Evolutionary conservation across 2,797 vertebrate species (phyloP).

Genomic region (Catamblyrhynchus diadema): DNA sequence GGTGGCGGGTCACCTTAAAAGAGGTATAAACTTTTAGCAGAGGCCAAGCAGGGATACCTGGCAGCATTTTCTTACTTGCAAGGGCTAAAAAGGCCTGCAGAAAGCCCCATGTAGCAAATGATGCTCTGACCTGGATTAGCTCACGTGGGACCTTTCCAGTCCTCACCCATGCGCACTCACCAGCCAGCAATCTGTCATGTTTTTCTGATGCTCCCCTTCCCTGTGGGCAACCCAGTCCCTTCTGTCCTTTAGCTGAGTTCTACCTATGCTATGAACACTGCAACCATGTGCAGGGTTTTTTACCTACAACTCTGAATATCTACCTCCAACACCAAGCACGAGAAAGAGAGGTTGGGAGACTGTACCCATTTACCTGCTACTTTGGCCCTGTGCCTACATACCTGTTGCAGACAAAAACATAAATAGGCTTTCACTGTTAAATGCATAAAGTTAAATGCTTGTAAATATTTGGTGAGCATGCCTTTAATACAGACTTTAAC

Average conservation of each 20-base stretch:
- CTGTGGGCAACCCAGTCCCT: neutral
- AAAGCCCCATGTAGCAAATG: neutral
- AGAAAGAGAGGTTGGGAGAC: neutral
- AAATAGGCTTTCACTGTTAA: neutral
- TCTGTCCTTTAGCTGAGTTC: neutral
- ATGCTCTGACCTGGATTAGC: neutral
- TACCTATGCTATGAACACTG: neutral
- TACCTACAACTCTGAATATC: neutral
- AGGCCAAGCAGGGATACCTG: neutral
- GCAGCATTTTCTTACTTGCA: neutral
- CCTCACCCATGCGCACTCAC: fast-evolving
- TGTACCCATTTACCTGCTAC: neutral
- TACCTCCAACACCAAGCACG: neutral
- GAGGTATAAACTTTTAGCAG: neutral
- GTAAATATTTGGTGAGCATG: neutral
- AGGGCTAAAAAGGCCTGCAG: neutral
- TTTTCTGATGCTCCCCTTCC: neutral
- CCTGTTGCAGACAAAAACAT: neutral
- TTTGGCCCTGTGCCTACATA: neutral
- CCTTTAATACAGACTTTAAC: neutral
- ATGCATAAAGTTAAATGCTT: neutral
- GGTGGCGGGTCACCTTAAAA: neutral
- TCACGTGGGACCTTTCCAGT: neutral
- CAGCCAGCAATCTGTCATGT: fast-evolving
- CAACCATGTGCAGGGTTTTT: neutral